Base-by-base conservation (phyloP, 2,797 vertebrate genomes). In the Danionella dracula region DNA sequence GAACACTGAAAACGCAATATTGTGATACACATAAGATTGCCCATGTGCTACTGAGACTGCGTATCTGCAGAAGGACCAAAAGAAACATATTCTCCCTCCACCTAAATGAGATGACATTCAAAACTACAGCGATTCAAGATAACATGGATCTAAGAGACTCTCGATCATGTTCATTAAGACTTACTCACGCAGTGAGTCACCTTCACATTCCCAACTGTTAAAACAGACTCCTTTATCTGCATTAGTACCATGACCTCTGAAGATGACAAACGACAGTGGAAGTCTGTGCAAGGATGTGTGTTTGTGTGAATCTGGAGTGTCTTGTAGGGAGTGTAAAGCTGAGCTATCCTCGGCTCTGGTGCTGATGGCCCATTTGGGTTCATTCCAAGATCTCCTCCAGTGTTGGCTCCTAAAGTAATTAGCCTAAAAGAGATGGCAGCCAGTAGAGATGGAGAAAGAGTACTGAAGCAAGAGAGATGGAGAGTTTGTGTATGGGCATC, bases 381-480 rank as follows among this genome's bases (percentile, higher is more conserved):
- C 66, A 46, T 80, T 90, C 86, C 89, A 91, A 86, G 79, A 87
- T 83, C 73, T 84, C 86, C 89, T 87, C 84, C 88, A 87, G 84
- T 84, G 81, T 76, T 81, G 87, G 72, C 85, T 87, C 80, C 79
- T 84, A 81, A 86, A 82, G 74, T 87, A 90, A 91, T 91, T 92
- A 89, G 84, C 81, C 83, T 62, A 72, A 67, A 72, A 81, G 75
- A 74, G 74, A 81, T 89, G 86, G 85, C 89, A 90, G 87, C 83
- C 78, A 74, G 56, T 23, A 41, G 64, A 45, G 50, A 37, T 50
- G 40, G 44, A 51, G 66, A 32, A 42, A 61, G 45, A 53, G 75
- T 44, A 53, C 35, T 59, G 35, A 55, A 38, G 60, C 60, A 35
- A 19, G 34, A 55, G 56, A 60, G 50, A 42, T 49, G 41, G 29